Percentiles rank a stretch among this genome's conserved stretches.
Conservation (phyloP, 2,888 invertebrate species). For the Netelia melanura region DNA sequence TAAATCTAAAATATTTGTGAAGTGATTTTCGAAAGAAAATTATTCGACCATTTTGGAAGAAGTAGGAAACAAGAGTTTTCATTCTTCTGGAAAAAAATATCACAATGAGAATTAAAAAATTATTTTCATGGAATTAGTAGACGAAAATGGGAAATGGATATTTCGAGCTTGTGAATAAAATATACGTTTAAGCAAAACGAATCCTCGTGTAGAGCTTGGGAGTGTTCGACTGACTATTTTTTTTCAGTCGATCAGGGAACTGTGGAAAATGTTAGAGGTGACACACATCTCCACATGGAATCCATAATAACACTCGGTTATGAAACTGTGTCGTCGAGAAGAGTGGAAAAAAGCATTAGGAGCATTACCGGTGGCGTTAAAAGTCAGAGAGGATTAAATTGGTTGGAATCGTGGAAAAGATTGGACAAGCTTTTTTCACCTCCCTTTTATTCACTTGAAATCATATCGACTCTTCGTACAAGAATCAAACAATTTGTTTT, state of each 20-base stretch:
- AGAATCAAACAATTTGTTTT: neutral
- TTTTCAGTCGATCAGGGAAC: no score
- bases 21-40: no score
- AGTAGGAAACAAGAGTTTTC: no score
- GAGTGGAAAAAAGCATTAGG: slow-evolving; percentile 41
- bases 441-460: neutral
- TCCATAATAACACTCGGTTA: slow-evolving; percentile 26
- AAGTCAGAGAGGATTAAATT: slow-evolving; percentile 46
- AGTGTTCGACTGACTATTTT: no score
- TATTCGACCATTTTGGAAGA: no score
- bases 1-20: neutral
- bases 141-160: no score
- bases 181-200: no score
- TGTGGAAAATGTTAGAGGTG: neutral
- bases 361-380: slow-evolving; percentile 26
- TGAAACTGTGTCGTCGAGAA: slow-evolving; percentile 29
- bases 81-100: no score
- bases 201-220: no score
- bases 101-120: no score
- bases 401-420: slow-evolving; percentile 42
- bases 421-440: neutral
- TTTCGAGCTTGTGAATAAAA: no score
- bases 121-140: no score
- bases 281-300: neutral
- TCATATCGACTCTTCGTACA: neutral